Evolutionary conservation across 2,113 vertebrate species (phyloP).

Genomic region (Spea bombifrons): DNA sequence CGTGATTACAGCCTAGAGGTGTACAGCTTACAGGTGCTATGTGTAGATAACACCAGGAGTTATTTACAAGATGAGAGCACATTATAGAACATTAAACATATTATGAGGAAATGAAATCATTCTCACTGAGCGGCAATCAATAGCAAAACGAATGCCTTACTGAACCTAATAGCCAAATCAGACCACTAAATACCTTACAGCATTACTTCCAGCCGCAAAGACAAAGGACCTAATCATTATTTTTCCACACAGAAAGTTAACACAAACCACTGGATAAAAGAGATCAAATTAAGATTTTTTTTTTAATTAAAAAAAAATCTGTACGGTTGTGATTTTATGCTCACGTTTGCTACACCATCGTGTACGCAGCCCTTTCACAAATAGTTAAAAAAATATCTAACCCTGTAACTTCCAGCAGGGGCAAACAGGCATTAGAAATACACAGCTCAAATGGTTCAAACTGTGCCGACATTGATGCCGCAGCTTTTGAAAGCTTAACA

Average conservation of each 20-base stretch:
- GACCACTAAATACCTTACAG: too few species aligned
- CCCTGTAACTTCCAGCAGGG: too few species aligned
- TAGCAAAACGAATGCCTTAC: background rate
- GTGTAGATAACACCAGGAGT: background rate
- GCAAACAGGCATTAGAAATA: too few species aligned
- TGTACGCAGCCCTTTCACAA: too few species aligned
- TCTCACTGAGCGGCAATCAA: background rate
- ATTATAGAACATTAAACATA: background rate
- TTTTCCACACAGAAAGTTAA: background rate
- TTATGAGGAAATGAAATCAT: background rate
- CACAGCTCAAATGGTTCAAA: too few species aligned
- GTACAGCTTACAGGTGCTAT: slow-evolving; percentile 15
- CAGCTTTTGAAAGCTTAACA: too few species aligned
- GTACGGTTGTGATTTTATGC: too few species aligned
- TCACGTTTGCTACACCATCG: too few species aligned
- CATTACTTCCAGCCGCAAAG: background rate
- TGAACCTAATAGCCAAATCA: background rate
- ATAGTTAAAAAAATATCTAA: too few species aligned
- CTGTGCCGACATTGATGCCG: too few species aligned
- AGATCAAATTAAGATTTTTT: too few species aligned
- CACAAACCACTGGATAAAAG: background rate
- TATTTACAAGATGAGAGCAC: background rate
- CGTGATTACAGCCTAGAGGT: slow-evolving; percentile 34
- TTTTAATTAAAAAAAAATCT: too few species aligned
- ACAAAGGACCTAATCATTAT: background rate